Percentiles rank a stretch among this genome's conserved stretches.
Conservation (phyloP, 1,140 invertebrate species). For the Bombyx mandarina region DNA sequence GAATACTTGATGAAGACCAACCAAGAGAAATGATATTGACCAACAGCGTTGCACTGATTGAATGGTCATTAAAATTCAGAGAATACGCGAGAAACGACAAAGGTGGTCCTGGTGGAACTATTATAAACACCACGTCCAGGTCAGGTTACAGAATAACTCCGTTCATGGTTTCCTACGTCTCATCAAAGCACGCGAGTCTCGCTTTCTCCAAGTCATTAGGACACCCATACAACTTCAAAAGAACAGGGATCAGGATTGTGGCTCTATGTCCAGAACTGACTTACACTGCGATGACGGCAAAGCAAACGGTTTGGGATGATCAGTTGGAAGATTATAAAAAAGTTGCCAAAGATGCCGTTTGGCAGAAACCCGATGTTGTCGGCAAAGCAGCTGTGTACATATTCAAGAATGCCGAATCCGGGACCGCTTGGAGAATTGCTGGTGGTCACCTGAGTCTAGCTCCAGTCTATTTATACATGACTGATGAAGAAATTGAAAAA, state of each 20-base stretch:
- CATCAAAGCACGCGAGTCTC: constrained; percentile 77
- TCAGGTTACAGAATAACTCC: constrained; percentile 72
- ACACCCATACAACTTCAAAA: constrained; percentile 67
- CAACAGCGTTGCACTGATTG: constrained; percentile 42
- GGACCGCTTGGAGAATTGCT: constrained; percentile 43
- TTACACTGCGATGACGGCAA: constrained; percentile 43
- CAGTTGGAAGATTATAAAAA: constrained; percentile 15
- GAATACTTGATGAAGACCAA: constrained; percentile 69
- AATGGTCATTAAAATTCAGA: constrained; percentile 47
- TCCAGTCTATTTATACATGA: not conserved
- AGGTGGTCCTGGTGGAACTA: constrained; percentile 73
- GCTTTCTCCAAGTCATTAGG: constrained; percentile 71
- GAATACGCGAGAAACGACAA: constrained; percentile 73
- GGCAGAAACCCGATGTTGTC: constrained; percentile 34
- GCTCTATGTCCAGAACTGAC: constrained; percentile 71
- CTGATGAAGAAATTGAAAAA: too few relatives aligned
- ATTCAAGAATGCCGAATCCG: constrained; percentile 36
- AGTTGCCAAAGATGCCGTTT: constrained; percentile 17
- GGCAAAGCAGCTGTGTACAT: constrained; percentile 34
- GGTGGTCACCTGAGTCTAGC: constrained; percentile 10
- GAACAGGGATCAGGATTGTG: constrained; percentile 70
- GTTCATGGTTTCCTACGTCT: constrained; percentile 76
- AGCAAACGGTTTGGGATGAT: constrained; percentile 31
- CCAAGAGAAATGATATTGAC: constrained; percentile 49
- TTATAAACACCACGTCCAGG: constrained; percentile 77